These are phyloP conservation scores for Scaptomyza montana DNA, from an alignment of 1,140 invertebrate species.

Conservation along the genomic window DNA sequence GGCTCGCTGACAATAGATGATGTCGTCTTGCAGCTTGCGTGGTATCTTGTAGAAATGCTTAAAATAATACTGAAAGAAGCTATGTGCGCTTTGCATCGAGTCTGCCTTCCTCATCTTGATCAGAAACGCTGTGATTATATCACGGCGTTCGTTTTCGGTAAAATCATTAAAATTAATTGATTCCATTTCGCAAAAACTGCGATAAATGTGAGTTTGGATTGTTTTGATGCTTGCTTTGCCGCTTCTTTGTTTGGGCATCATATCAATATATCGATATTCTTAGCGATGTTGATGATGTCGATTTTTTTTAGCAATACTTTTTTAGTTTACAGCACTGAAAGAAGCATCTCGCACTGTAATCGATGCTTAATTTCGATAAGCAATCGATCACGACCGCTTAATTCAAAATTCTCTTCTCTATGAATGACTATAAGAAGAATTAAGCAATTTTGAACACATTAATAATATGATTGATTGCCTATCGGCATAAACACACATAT, in stretches of 20 bases:
- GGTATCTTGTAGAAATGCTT: conserved; percentile 75
- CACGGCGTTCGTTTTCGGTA: conserved; percentile 51
- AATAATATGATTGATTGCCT: no score
- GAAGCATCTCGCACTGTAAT: conserved; percentile 6
- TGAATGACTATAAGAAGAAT: no score
- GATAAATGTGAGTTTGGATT: conserved; percentile 14
- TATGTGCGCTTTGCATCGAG: conserved; percentile 45
- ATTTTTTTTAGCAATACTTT: neutral
- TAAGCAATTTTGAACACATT: no score
- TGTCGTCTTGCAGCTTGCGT: conserved; percentile 65
- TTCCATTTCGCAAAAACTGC: conserved; percentile 44
- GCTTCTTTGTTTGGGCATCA: conserved; percentile 38
- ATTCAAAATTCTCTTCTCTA: neutral
- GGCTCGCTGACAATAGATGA: conserved; percentile 73
- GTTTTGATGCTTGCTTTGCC: conserved; percentile 56
- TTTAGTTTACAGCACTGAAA: neutral
- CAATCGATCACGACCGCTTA: neutral
- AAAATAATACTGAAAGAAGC: conserved; percentile 69
- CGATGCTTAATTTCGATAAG: neutral
- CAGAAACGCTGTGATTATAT: conserved; percentile 62
- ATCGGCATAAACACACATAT: no score
- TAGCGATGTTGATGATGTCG: neutral
- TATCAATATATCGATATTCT: conserved; percentile 2
- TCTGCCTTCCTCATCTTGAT: conserved; percentile 50
- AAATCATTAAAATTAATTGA: conserved; percentile 67